Base-by-base conservation (phyloP, 2,888 invertebrate species). In the Pediacus dermestoides region DNA sequence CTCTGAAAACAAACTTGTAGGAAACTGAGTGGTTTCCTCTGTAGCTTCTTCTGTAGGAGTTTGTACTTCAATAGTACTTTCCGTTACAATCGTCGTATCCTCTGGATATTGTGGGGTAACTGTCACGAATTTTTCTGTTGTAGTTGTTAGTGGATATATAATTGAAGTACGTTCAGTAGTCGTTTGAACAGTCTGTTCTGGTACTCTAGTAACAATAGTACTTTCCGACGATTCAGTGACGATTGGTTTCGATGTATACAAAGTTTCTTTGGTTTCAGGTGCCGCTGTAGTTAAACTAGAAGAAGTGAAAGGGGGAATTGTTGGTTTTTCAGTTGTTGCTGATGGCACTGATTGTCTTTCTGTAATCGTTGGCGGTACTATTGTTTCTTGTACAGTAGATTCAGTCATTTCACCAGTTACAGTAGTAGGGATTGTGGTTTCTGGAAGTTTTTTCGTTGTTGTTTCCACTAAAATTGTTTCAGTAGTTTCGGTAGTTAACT, bases 111-210 rank as follows among this genome's bases (percentile, higher is more conserved):
- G 39, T 3, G 57, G 52, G 14, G 56, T 56, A 14, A 53, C 44
- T 23, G 54, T 58, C 8, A 56, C 34, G 41, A 49, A 46, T 34
- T 46, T 39, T 38, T 55, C 53, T 7, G 50, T 45, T 8, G 53
- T 53, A 12, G 48, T 49, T 8, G 53, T 58, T 36, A 31, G 30
- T 13, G 57, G 55, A 45, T 44, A 53, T 26, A 57, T 39, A 12
- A 54, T 41, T 16, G 46, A 39, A 26, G 52, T 50, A 34, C 37
- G 31, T 46, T 54, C 52, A 6, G 48, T 46, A 6, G 37, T 37
- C 12, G 16, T 23, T 34, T n/a, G n/a, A n/a, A n/a, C n/a, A n/a
- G n/a, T n/a, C n/a, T n/a, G n/a, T n/a, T n/a, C n/a, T n/a, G 15
- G 11, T 3, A 4, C 16, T 34, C 12, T 13, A 23, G 4, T 34